phyloP scores from a whole-genome alignment of 2,113 vertebrate genomes.

The Orthonyx spaldingii region DNA sequence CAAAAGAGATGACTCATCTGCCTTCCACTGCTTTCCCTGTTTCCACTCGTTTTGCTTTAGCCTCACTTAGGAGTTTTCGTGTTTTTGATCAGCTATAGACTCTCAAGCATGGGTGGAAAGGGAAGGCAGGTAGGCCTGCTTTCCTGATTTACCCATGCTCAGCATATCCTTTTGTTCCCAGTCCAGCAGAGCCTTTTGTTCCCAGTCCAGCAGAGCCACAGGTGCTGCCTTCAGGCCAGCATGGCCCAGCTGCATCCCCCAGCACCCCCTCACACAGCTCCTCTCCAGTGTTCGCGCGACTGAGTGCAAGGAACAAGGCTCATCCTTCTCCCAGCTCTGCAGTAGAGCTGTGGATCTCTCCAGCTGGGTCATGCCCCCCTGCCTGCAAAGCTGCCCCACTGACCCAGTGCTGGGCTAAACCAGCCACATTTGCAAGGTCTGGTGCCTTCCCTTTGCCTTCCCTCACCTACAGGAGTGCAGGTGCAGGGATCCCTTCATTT shows the following conservation, averaged over 20 bases:
- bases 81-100: neutral
- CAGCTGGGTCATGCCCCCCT: neutral
- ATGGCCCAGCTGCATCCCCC: neutral
- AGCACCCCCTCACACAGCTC: neutral
- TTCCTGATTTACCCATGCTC: neutral
- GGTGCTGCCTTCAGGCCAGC: neutral
- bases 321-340: neutral
- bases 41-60: neutral
- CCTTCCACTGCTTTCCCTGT: neutral
- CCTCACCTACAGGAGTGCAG: neutral
- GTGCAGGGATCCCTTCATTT: conserved; percentile 11
- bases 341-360: neutral
- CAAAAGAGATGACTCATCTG: neutral
- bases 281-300: neutral
- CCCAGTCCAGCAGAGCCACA: neutral
- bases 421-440: neutral
- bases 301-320: neutral
- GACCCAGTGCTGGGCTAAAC: neutral
- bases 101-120: neutral
- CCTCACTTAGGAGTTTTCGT: neutral
- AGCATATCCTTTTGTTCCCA: neutral
- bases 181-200: neutral
- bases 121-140: neutral
- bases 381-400: neutral
- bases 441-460: neutral